Percentiles rank a stretch among this genome's conserved stretches.
phyloP scores from a whole-genome alignment of 2,113 vertebrate species.

The Thinocorus orbignyianus region DNA sequence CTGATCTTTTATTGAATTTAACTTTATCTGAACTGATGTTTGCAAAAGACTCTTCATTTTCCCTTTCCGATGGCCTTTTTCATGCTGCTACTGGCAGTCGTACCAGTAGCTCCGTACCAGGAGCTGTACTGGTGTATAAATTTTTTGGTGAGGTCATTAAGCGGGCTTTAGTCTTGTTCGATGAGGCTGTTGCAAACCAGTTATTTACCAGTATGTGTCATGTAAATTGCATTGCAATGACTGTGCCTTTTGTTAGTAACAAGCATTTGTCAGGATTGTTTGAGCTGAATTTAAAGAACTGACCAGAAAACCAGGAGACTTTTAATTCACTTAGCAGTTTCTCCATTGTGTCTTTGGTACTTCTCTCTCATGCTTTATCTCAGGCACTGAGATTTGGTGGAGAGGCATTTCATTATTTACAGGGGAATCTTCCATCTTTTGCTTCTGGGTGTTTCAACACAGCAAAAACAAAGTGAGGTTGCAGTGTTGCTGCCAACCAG shows the following conservation, averaged over 20 bases:
- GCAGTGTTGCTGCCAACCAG: background rate
- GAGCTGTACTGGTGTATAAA: background rate
- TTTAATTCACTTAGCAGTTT: background rate
- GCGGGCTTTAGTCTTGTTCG: background rate
- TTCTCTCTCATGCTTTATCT: background rate
- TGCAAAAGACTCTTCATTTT: background rate
- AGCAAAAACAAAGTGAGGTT: background rate
- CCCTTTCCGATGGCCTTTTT: background rate
- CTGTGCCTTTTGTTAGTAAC: background rate
- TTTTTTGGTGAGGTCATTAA: background rate
- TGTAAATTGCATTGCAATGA: background rate
- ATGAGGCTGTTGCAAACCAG: background rate
- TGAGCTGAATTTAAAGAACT: background rate
- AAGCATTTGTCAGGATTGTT: background rate
- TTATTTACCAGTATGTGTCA: background rate
- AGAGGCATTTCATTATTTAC: background rate
- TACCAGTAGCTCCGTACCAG: background rate
- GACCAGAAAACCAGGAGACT: background rate
- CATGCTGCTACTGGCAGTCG: rapidly evolving
- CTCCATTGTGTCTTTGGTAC: background rate
- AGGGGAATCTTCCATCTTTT: background rate
- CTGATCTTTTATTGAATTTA: background rate
- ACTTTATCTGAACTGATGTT: background rate
- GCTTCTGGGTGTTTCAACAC: background rate
- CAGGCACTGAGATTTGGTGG: background rate